phyloP scores from a whole-genome alignment of 2,797 vertebrate species.

The Xerus rutilus region DNA sequence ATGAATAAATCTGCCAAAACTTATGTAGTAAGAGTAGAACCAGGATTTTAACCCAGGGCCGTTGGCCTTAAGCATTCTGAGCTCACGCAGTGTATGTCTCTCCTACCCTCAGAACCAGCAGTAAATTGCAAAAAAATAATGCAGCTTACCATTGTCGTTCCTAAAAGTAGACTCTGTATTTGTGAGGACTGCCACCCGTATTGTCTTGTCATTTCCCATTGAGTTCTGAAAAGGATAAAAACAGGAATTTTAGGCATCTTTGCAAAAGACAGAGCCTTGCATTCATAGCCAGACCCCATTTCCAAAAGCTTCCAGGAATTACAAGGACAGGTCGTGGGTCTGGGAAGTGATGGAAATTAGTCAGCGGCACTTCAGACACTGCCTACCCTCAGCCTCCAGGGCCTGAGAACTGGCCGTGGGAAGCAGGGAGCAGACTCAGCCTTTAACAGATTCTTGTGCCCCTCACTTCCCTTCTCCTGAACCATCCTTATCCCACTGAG shows the following conservation, averaged over 20 bases:
- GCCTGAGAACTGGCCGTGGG: too few species aligned
- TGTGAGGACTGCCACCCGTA: accelerated
- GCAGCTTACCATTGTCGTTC: neutral
- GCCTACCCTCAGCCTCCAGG: neutral
- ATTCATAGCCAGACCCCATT: neutral
- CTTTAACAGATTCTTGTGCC: neutral
- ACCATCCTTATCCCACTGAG: neutral
- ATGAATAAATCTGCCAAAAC: neutral
- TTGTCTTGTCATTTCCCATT: neutral
- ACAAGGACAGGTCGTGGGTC: neutral
- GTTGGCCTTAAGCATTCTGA: neutral
- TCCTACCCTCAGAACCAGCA: neutral
- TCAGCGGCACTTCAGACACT: neutral
- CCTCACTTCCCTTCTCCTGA: neutral
- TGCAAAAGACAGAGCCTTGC: neutral
- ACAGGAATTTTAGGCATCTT: neutral
- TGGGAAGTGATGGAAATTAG: neutral
- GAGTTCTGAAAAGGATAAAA: neutral
- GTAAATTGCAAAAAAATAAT: neutral
- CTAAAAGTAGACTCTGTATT: neutral
- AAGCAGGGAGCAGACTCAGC: neutral
- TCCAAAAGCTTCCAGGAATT: neutral
- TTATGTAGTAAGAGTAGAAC: neutral
- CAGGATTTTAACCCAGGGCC: neutral
- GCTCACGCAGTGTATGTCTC: neutral